Conservation (phyloP, 64 coral and sea anemone species). For the Hydrozoanthus tunicans region DNA sequence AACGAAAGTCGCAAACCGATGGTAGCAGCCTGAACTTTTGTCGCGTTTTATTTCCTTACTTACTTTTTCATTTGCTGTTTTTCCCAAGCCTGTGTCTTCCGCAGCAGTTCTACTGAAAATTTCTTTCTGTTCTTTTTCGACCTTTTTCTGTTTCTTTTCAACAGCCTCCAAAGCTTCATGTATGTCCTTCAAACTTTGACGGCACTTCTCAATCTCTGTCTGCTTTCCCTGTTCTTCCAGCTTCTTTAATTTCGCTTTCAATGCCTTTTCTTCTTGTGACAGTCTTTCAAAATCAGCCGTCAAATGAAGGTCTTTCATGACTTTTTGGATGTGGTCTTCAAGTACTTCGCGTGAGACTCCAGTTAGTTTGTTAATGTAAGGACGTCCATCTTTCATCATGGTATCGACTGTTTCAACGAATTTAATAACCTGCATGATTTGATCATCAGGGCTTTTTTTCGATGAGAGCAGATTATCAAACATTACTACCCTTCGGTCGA, state of each 20-base stretch:
- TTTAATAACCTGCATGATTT: slow-evolving; percentile 15
- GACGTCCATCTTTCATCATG: not conserved
- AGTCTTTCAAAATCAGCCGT: not conserved
- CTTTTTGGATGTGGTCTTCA: not conserved
- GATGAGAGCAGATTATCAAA: slow-evolving; percentile 18
- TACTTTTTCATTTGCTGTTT: not conserved
- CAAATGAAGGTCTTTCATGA: not conserved
- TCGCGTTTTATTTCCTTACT: not conserved
- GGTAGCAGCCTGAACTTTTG: not conserved
- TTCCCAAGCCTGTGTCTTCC: not conserved
- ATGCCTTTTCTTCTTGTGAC: not conserved
- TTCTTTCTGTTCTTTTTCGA: not conserved
- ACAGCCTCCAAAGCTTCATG: not conserved
- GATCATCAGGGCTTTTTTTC: not conserved
- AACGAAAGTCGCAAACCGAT: slow-evolving; percentile 12
- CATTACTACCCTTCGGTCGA: not conserved
- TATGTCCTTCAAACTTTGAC: not conserved
- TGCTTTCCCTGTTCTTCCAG: not conserved
- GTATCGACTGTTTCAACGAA: slow-evolving; percentile 29
- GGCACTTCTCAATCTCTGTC: not conserved
- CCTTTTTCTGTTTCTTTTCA: not conserved
- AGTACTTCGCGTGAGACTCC: slow-evolving; percentile 7
- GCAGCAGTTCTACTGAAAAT: not conserved
- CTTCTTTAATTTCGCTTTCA: not conserved
- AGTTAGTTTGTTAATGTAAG: slow-evolving; percentile 13